A percentile compares a stretch with the other conserved stretches of the same genome.
Conservation (phyloP, 1,140 invertebrate species). For the Eubasilissa regina region DNA sequence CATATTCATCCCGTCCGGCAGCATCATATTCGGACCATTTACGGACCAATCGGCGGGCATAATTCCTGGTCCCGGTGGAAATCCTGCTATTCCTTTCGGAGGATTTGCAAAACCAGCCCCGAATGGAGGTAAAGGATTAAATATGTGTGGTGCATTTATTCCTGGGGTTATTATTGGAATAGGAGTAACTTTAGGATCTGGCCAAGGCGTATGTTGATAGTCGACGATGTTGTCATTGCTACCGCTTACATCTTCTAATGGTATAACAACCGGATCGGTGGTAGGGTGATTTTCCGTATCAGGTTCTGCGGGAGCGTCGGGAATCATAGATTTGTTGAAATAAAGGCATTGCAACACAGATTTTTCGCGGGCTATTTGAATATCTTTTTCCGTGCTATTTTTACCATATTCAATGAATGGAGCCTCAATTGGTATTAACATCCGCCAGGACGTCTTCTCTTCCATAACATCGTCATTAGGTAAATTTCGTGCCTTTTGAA, state of each 20-base stretch:
- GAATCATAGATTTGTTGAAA: slow-evolving; percentile 88
- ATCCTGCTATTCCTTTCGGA: slow-evolving; percentile 65
- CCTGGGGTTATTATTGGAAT: slow-evolving; percentile 62
- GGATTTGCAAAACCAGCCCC: slow-evolving; percentile 64
- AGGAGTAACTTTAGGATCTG: slow-evolving; percentile 81
- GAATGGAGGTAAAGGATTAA: slow-evolving; percentile 71
- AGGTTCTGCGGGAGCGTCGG: slow-evolving; percentile 89
- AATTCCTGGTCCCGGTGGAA: slow-evolving; percentile 63
- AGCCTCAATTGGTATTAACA: slow-evolving; percentile 78
- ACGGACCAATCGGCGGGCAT: slow-evolving; percentile 66
- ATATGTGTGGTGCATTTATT: slow-evolving; percentile 68
- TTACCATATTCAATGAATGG: slow-evolving; percentile 76
- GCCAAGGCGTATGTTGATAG: slow-evolving; percentile 83
- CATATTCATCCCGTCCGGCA: slow-evolving; percentile 66
- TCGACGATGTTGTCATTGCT: slow-evolving; percentile 86
- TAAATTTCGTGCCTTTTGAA: slow-evolving; percentile 82
- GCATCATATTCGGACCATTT: slow-evolving; percentile 66
- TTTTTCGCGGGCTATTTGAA: slow-evolving; percentile 89
- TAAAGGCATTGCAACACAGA: slow-evolving; percentile 88
- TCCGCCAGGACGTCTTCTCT: slow-evolving; percentile 81
- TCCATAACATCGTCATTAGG: slow-evolving; percentile 85
- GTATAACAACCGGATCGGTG: slow-evolving; percentile 86
- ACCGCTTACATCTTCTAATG: slow-evolving; percentile 88
- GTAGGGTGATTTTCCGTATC: slow-evolving; percentile 85
- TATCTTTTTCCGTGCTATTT: slow-evolving; percentile 88